Conservation (phyloP, 2,888 invertebrate genomes). For the Antheraea assamensis region DNA sequence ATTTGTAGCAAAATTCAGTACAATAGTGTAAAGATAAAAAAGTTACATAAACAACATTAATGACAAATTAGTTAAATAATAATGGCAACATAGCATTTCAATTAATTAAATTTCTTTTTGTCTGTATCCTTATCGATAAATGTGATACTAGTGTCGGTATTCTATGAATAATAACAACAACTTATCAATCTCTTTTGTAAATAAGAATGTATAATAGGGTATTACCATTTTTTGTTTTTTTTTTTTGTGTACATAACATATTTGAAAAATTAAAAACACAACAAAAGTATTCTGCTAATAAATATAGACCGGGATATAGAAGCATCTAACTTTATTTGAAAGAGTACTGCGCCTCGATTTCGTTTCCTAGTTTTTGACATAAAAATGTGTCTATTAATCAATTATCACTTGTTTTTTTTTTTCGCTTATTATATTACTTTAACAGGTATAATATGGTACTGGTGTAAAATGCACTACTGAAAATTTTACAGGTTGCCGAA, state of each 20-base stretch:
- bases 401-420: neutral
- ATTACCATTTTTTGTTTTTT: neutral
- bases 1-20: too few relatives aligned
- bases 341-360: neutral
- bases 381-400: conserved; percentile 5
- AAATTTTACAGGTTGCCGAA: conserved; percentile 67
- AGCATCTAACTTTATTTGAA: neutral
- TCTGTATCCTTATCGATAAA: neutral
- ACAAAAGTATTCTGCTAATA: neutral
- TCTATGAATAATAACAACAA: neutral
- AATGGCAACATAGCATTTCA: too few relatives aligned
- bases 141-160: neutral
- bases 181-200: neutral
- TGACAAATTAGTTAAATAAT: too few relatives aligned
- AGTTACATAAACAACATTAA: neutral
- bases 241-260: neutral
- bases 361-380: neutral
- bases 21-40: too few relatives aligned
- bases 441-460: conserved; percentile 20
- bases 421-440: conserved; percentile 23
- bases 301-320: too few relatives aligned
- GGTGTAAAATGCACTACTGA: conserved; percentile 38
- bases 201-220: neutral
- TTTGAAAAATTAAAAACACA: neutral
- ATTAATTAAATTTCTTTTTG: neutral